These are phyloP conservation scores for Linnaemya vulpina DNA, from an alignment of 2,888 invertebrate genomes.

Conservation along the genomic window DNA sequence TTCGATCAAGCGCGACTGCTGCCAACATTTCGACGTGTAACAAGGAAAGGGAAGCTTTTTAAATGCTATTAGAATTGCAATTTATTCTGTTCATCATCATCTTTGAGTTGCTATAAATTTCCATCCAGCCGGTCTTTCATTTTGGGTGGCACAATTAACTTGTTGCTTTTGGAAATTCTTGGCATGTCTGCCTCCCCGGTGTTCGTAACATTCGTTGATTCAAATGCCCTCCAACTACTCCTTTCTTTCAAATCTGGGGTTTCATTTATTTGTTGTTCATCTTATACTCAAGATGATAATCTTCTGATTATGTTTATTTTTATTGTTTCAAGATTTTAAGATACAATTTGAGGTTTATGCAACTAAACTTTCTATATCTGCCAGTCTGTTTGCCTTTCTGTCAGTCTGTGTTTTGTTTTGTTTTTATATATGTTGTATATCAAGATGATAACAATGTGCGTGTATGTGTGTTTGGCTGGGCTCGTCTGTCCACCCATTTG, in stretches of 20 bases:
- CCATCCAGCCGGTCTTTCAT: not conserved
- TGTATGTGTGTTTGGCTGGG: slow-evolving; percentile 11
- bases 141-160: slow-evolving; percentile 49
- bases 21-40: too few species aligned
- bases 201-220: slow-evolving; percentile 4
- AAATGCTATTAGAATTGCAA: not conserved
- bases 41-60: not conserved
- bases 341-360: slow-evolving; percentile 67
- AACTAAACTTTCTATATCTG: slow-evolving; percentile 13
- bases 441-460: slow-evolving; percentile 47
- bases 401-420: slow-evolving; percentile 27
- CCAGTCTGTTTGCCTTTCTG: slow-evolving; percentile 38
- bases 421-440: slow-evolving; percentile 41
- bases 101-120: not conserved
- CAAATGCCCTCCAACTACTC: slow-evolving; percentile 8
- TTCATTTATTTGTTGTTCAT: slow-evolving; percentile 58
- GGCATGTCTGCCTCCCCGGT: not conserved
- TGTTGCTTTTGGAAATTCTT: slow-evolving; percentile 55
- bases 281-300: slow-evolving; percentile 67
- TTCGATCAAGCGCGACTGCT: too few species aligned
- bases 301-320: slow-evolving; percentile 69
- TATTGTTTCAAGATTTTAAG: slow-evolving; percentile 68
- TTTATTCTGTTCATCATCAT: not conserved
- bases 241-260: slow-evolving; percentile 2
- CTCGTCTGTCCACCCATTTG: slow-evolving; percentile 14